Evolutionary conservation across 2,888 invertebrate species (phyloP).

Genomic region (Myathropa florea): DNA sequence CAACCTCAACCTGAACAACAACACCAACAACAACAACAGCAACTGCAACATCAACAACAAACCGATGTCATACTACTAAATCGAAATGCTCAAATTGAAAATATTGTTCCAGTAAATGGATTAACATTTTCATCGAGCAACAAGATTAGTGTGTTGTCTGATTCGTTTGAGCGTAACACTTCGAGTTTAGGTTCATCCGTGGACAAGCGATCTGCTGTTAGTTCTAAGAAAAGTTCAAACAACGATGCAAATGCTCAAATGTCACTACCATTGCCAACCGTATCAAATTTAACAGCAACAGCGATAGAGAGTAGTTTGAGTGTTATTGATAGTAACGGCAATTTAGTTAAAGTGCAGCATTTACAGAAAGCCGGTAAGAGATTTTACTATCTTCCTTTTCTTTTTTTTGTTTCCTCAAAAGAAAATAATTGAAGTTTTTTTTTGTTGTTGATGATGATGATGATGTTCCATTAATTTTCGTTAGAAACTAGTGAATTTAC

Average conservation of each 20-base stretch:
- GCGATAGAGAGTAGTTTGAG: conserved; percentile 47
- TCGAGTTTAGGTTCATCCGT: conserved; percentile 10
- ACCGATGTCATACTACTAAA: conserved; percentile 49
- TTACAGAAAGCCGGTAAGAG: conserved; percentile 56
- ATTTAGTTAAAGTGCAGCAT: conserved; percentile 55
- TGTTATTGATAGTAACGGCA: conserved; percentile 54
- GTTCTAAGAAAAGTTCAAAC: conserved; percentile 27
- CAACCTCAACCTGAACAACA: conserved; percentile 57
- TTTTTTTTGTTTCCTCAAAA: background rate
- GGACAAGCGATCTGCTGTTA: conserved; percentile 28
- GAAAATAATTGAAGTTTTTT: background rate
- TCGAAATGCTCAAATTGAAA: conserved; percentile 25
- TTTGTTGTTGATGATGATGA: background rate
- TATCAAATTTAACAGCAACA: conserved; percentile 49
- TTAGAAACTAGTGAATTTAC: background rate
- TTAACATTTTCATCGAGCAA: conserved; percentile 1
- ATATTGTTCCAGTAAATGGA: conserved; percentile 33
- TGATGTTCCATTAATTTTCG: background rate
- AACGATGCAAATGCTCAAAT: conserved; percentile 49
- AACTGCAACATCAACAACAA: conserved; percentile 72
- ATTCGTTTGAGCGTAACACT: background rate
- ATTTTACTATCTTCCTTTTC: conserved; percentile 1
- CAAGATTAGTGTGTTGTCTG: conserved; percentile 1
- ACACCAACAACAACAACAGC: background rate
- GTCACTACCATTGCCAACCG: conserved; percentile 40